These are phyloP conservation scores for Periophthalmus magnuspinnatus DNA, from an alignment of 2,797 vertebrate genomes.

Conservation along the genomic window DNA sequence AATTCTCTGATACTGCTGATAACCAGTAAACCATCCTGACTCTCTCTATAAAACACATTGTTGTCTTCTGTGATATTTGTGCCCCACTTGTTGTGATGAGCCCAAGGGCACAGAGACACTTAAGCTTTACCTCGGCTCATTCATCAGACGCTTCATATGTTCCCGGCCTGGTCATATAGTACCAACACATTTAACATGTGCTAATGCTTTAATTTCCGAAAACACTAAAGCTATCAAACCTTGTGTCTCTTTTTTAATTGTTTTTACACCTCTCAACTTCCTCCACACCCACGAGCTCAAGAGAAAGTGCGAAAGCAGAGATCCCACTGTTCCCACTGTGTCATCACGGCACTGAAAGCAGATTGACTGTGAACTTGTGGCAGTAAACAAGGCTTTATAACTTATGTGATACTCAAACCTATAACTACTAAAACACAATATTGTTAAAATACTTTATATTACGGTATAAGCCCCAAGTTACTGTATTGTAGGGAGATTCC, in stretches of 20 bases:
- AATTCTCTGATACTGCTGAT: too few species aligned
- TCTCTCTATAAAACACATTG: conserved; percentile 33
- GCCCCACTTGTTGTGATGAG: conserved; percentile 32
- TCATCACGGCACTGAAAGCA: conserved; percentile 48
- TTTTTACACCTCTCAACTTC: conserved; percentile 55
- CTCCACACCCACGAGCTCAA: conserved; percentile 43
- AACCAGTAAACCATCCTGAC: neutral
- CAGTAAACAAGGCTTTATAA: conserved; percentile 48
- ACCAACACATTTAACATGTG: neutral
- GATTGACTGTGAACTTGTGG: conserved; percentile 51
- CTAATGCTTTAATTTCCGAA: conserved; percentile 24
- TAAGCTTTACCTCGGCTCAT: conserved; percentile 30
- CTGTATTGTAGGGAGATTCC: too few species aligned
- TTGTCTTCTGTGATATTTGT: conserved; percentile 47
- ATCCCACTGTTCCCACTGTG: conserved; percentile 47
- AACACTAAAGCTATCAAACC: conserved; percentile 18
- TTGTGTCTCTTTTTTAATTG: conserved; percentile 44
- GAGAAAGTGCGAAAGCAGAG: conserved; percentile 1
- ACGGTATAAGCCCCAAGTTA: too few species aligned
- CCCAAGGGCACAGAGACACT: too few species aligned
- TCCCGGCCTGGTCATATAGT: conserved; percentile 13
- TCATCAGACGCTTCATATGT: conserved; percentile 43
- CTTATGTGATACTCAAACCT: conserved; percentile 23
- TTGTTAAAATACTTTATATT: neutral
- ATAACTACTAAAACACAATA: conserved; percentile 6